Conservation (phyloP, 1,140 invertebrate genomes). For the Pseudomyrmex concolor region DNA sequence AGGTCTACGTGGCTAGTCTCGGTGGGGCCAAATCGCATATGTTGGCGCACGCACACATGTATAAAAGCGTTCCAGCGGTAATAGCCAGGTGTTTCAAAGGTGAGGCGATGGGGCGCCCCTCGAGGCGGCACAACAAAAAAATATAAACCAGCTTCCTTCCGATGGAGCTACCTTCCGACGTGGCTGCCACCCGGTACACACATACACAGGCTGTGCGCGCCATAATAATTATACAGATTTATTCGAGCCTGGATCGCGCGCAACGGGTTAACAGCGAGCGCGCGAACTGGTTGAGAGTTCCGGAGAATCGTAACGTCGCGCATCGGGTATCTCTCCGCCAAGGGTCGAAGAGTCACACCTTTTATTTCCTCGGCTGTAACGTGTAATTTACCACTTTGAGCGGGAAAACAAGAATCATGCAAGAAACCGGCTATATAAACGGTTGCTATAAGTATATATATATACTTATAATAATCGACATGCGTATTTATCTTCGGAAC, state of each 20-base stretch:
- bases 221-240: slow-evolving; percentile 79
- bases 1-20: slow-evolving; percentile 82
- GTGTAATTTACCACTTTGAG: slow-evolving; percentile 68
- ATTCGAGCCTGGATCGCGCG: slow-evolving; percentile 66
- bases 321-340: slow-evolving; percentile 43
- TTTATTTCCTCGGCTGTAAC: slow-evolving; percentile 67
- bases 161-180: slow-evolving; percentile 76
- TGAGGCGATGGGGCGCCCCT: slow-evolving; percentile 78
- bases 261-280: slow-evolving; percentile 63
- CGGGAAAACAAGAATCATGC: slow-evolving; percentile 50
- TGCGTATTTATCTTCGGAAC: slow-evolving; percentile 34
- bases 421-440: slow-evolving; percentile 49
- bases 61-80: slow-evolving; percentile 80
- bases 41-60: slow-evolving; percentile 69
- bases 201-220: slow-evolving; percentile 54
- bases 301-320: slow-evolving; percentile 61
- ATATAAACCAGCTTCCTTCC: slow-evolving; percentile 83
- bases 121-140: slow-evolving; percentile 80
- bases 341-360: slow-evolving; percentile 67
- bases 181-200: slow-evolving; percentile 69
- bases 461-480: background rate
- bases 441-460: slow-evolving; percentile 53
- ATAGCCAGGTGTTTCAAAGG: slow-evolving; percentile 84
- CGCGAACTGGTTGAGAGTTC: slow-evolving; percentile 69
- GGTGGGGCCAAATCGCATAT: slow-evolving; percentile 83